Conservation (phyloP, 2,888 invertebrate genomes). For the Hirtodrosophila cameraria region DNA sequence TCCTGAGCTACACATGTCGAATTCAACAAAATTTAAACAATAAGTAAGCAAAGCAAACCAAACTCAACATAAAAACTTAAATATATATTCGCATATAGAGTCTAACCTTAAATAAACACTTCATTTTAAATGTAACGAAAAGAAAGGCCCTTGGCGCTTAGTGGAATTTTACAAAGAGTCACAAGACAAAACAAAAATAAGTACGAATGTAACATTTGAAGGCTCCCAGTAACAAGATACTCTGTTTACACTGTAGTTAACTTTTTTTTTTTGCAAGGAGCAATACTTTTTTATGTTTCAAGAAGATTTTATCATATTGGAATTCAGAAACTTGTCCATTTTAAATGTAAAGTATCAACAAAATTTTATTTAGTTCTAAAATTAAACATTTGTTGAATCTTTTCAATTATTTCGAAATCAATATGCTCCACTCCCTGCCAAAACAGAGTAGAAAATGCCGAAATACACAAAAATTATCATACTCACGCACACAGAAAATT, state of each 20-base stretch:
- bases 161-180: constrained; percentile 40
- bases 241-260: too few species aligned
- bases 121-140: constrained; percentile 73
- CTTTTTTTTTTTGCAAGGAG: too few species aligned
- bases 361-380: too few species aligned
- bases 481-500: constrained; percentile 48
- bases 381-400: too few species aligned
- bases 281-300: too few species aligned
- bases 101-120: constrained; percentile 62
- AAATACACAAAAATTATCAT: constrained; percentile 43
- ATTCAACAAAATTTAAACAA: constrained; percentile 51
- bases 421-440: background rate
- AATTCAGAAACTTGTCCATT: too few species aligned
- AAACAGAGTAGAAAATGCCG: constrained; percentile 15
- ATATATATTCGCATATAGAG: constrained; percentile 4
- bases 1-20: constrained; percentile 27
- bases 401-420: too few species aligned
- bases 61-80: constrained; percentile 23
- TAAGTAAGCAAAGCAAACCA: constrained; percentile 46
- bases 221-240: too few species aligned
- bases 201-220: background rate
- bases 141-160: constrained; percentile 57
- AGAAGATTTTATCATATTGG: too few species aligned
- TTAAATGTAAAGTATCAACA: too few species aligned
- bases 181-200: constrained; percentile 8